A percentile compares a stretch with the other conserved stretches of the same genome.
Evolutionary conservation across 2,113 vertebrate genomes (phyloP).

Genomic region (Macquaria australasica): DNA sequence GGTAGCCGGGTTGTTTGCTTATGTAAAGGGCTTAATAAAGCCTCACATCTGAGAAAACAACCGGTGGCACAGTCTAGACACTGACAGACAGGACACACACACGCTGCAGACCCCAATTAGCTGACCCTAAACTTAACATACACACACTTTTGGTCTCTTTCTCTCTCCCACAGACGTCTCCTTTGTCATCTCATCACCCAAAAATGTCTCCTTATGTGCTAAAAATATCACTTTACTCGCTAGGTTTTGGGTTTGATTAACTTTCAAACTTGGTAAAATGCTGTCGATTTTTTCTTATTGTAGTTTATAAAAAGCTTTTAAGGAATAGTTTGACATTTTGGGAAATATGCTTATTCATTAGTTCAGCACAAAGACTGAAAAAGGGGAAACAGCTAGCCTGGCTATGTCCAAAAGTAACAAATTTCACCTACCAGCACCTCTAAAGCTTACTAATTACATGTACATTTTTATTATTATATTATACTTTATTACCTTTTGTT

Average conservation of each 20-base stretch:
- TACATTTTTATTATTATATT: too few species aligned
- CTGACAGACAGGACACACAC: slow-evolving; percentile 67
- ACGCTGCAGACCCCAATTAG: slow-evolving; percentile 58
- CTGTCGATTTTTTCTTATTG: not conserved
- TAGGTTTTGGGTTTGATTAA: not conserved
- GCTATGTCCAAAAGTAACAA: too few species aligned
- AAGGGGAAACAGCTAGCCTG: not conserved
- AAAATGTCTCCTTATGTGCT: slow-evolving; percentile 28
- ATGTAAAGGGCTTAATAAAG: slow-evolving; percentile 62
- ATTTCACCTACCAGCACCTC: too few species aligned
- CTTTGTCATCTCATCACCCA: slow-evolving; percentile 36
- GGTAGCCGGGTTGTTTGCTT: slow-evolving; percentile 44
- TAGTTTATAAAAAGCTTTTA: not conserved
- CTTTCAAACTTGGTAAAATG: not conserved
- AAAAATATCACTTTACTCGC: slow-evolving; percentile 5
- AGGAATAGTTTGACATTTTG: not conserved
- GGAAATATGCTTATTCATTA: not conserved
- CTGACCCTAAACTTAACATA: slow-evolving; percentile 59
- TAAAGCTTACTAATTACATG: too few species aligned
- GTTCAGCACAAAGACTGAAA: not conserved
- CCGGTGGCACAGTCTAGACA: slow-evolving; percentile 56
- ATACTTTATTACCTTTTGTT: not conserved
- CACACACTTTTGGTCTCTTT: slow-evolving; percentile 18
- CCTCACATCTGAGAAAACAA: slow-evolving; percentile 75
- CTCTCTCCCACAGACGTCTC: slow-evolving; percentile 30